A percentile compares a stretch with the other conserved stretches of the same genome.
Evolutionary conservation across 2,888 invertebrate species (phyloP).

Genomic region (Tholera decimalis): DNA sequence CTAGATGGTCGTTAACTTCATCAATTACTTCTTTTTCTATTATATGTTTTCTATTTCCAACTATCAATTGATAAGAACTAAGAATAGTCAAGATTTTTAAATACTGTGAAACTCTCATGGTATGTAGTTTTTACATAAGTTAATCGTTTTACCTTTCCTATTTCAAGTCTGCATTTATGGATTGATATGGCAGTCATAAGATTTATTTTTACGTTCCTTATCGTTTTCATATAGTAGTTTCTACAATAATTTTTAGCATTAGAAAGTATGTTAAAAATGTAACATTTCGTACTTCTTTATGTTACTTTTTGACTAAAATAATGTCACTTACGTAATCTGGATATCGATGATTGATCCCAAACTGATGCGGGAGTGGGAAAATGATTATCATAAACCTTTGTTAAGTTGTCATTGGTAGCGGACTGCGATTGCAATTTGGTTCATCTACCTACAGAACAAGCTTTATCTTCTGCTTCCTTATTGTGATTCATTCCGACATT

Average conservation of each 20-base stretch:
- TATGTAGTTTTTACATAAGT: conserved; percentile 40
- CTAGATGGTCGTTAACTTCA: conserved; percentile 55
- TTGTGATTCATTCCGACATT: conserved; percentile 62
- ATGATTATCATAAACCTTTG: not conserved
- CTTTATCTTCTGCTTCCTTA: conserved; percentile 56
- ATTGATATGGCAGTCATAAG: not conserved
- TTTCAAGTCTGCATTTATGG: conserved; percentile 18
- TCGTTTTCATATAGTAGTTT: conserved; percentile 11
- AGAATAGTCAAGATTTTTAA: conserved; percentile 67
- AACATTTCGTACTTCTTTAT: not conserved
- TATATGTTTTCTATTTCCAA: conserved; percentile 56
- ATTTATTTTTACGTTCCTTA: conserved; percentile 44
- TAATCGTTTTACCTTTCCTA: conserved; percentile 61
- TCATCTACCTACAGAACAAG: conserved; percentile 43
- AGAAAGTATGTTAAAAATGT: conserved; percentile 1
- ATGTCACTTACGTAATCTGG: not conserved
- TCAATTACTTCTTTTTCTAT: conserved; percentile 50
- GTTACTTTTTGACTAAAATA: not conserved
- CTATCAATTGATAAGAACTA: conserved; percentile 66
- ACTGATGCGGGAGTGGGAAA: not conserved
- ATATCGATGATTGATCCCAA: not conserved
- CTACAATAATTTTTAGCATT: conserved; percentile 6
- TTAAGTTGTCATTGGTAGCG: conserved; percentile 10
- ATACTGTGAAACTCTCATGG: conserved; percentile 61
- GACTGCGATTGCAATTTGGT: conserved; percentile 30